phyloP scores from a whole-genome alignment of 2,888 invertebrate genomes.

The Pherbina coryleti region DNA sequence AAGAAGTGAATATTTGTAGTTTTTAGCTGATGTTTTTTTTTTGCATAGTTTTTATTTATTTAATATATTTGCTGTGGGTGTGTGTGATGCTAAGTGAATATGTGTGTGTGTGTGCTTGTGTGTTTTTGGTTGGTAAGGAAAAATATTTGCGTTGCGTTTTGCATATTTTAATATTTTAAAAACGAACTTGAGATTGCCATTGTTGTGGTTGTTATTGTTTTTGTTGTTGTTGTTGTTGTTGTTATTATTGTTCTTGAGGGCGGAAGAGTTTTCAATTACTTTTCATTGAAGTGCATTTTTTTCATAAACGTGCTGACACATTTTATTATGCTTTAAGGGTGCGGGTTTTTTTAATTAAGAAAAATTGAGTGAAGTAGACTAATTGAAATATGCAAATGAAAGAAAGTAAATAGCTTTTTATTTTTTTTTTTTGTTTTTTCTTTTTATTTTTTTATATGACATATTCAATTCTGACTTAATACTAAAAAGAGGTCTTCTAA shows the following conservation, averaged over 20 bases:
- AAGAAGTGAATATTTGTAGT: background rate
- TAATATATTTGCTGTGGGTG: no score
- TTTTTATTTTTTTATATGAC: no score
- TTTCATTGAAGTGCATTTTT: background rate
- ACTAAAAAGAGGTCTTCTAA: no score
- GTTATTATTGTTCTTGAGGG: no score
- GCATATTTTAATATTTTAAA: slow-evolving; percentile 5
- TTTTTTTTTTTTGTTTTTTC: no score
- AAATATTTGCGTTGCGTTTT: background rate
- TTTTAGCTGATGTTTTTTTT: no score
- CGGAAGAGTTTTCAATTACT: background rate
- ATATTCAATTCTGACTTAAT: no score
- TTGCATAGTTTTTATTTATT: no score
- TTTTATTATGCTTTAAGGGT: background rate
- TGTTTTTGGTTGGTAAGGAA: background rate
- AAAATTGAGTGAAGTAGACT: background rate
- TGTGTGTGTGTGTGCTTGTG: background rate
- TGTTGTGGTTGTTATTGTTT: background rate
- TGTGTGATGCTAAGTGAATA: no score
- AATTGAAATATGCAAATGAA: no score
- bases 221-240: background rate
- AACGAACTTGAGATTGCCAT: background rate
- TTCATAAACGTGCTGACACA: background rate
- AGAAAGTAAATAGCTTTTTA: no score
- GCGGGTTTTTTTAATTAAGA: background rate